Conservation (phyloP, 2,888 invertebrate species). For the Aleiodes testaceus region DNA sequence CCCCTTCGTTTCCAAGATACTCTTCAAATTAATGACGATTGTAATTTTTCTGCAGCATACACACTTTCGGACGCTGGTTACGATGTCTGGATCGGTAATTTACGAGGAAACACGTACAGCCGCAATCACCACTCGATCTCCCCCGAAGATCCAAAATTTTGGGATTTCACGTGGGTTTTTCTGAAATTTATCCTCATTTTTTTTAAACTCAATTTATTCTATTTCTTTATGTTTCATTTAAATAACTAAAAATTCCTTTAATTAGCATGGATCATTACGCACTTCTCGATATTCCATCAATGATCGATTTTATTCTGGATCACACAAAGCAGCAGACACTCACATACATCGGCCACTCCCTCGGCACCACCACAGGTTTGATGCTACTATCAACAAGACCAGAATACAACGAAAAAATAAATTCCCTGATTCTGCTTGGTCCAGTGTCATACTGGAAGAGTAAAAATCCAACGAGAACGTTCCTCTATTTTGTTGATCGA, state of each 20-base stretch:
- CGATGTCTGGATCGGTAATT: conserved; percentile 77
- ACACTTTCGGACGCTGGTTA: conserved; percentile 77
- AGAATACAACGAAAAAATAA: conserved; percentile 80
- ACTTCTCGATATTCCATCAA: conserved; percentile 83
- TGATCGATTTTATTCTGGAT: conserved; percentile 81
- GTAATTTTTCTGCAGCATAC: conserved; percentile 70
- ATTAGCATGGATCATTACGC: conserved; percentile 16
- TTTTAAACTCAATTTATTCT: background rate
- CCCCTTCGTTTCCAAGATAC: too few relatives aligned
- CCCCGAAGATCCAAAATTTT: conserved; percentile 73
- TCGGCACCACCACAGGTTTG: conserved; percentile 87
- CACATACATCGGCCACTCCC: conserved; percentile 91
- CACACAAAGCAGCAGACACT: conserved; percentile 75
- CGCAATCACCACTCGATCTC: conserved; percentile 72
- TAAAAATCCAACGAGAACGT: conserved; percentile 9
- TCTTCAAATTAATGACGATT: background rate
- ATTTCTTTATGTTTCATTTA: too few relatives aligned
- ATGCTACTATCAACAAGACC: conserved; percentile 80
- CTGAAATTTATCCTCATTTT: background rate
- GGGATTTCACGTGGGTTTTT: conserved; percentile 75
- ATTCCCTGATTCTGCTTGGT: conserved; percentile 75
- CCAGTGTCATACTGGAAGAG: conserved; percentile 55
- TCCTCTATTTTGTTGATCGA: background rate
- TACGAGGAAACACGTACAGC: conserved; percentile 75
- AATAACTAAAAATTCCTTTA: background rate